Evolutionary conservation across 2,113 vertebrate species (phyloP).

Genomic region (Caranx ignobilis): DNA sequence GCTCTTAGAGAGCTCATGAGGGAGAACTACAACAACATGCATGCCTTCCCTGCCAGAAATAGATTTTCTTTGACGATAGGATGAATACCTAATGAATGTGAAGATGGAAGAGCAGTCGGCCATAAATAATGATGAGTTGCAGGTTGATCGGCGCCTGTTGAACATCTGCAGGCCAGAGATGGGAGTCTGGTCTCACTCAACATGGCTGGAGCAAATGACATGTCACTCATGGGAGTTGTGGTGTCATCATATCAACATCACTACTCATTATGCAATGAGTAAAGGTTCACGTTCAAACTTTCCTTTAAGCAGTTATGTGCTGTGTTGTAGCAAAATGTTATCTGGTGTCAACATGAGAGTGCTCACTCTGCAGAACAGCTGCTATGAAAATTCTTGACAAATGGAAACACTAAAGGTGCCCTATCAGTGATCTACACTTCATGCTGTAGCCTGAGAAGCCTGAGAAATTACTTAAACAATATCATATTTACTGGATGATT

Average conservation of each 20-base stretch:
- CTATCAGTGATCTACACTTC: not conserved
- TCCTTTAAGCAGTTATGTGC: too few species aligned
- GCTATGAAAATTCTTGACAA: not conserved
- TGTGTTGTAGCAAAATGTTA: too few species aligned
- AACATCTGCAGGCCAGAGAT: conserved; percentile 69
- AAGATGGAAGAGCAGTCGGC: conserved; percentile 69
- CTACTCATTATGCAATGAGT: too few species aligned
- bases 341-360: not conserved
- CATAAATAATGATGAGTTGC: conserved; percentile 66
- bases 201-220: not conserved
- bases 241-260: not conserved
- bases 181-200: conserved; percentile 37
- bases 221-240: conserved; percentile 20
- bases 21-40: conserved; percentile 72
- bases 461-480: too few species aligned
- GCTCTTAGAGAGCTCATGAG: conserved; percentile 52
- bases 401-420: not conserved
- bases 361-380: not conserved
- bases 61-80: conserved; percentile 72
- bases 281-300: too few species aligned
- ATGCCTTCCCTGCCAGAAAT: conserved; percentile 69
- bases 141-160: conserved; percentile 75
- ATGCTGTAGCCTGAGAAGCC: too few species aligned
- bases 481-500: not conserved
- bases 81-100: conserved; percentile 78